Evolutionary conservation across 2,888 invertebrate genomes (phyloP).

Genomic region (Caenorhabditis sp.): DNA sequence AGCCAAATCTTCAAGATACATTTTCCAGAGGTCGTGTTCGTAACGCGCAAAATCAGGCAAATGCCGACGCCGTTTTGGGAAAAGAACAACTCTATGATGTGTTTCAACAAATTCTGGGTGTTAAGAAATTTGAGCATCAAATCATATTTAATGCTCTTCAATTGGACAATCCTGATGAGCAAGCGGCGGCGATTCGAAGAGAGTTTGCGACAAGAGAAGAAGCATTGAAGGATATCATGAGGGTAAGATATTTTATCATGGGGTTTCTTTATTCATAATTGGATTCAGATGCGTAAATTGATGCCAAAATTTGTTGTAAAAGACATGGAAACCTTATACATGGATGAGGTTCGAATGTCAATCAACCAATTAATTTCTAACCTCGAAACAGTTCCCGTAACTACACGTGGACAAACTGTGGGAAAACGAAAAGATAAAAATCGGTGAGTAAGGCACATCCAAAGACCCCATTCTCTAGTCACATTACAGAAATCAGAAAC

Average conservation of each 20-base stretch:
- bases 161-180: slow-evolving; percentile 98
- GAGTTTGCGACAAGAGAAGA: slow-evolving; percentile 98
- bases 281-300: slow-evolving; percentile 88
- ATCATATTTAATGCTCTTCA: slow-evolving; percentile 96
- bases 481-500: slow-evolving; percentile 53
- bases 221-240: slow-evolving; percentile 94
- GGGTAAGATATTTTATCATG: too few species aligned
- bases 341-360: slow-evolving; percentile 84
- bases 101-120: slow-evolving; percentile 97
- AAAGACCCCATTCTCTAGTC: slow-evolving; percentile 1
- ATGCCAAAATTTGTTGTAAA: slow-evolving; percentile 99
- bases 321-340: slow-evolving; percentile 99
- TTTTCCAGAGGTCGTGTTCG: slow-evolving; percentile 38
- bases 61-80: slow-evolving; percentile 78
- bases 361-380: slow-evolving; percentile 98
- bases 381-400: slow-evolving; percentile 96
- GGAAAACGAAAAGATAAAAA: slow-evolving; percentile 86
- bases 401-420: slow-evolving; percentile 92
- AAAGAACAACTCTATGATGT: slow-evolving; percentile 99
- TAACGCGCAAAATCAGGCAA: slow-evolving; percentile 42
- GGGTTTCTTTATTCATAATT: too few species aligned
- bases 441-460: slow-evolving; percentile 77
- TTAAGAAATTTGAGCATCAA: slow-evolving; percentile 99
- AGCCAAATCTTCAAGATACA: too few species aligned
- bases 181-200: slow-evolving; percentile 97